A percentile compares a stretch with the other conserved stretches of the same genome.
These are phyloP conservation scores for Xenops minutus DNA, from an alignment of 2,797 vertebrate genomes.

Conservation along the genomic window DNA sequence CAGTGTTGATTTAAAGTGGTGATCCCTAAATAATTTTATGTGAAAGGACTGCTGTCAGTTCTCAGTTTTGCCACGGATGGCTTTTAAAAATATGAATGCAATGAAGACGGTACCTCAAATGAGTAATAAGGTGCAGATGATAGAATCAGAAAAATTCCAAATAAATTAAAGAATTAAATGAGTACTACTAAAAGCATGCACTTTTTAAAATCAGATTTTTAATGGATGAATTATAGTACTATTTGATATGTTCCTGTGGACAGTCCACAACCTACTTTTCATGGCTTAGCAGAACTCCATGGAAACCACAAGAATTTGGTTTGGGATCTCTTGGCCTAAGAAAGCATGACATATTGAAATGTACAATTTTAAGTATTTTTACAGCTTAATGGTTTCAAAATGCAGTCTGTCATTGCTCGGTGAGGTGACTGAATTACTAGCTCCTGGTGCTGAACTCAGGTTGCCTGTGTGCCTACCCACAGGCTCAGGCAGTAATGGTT, in stretches of 20 bases:
- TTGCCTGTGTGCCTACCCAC: background rate
- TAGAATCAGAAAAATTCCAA: background rate
- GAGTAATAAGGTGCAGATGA: background rate
- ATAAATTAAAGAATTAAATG: background rate
- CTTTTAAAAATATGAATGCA: background rate
- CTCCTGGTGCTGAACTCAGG: background rate
- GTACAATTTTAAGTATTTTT: slow-evolving; percentile 43
- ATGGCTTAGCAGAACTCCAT: slow-evolving; percentile 10
- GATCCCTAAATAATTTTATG: background rate
- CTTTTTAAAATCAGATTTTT: background rate
- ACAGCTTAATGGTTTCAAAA: slow-evolving; percentile 9
- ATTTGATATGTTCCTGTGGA: background rate
- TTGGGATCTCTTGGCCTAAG: slow-evolving; percentile 1
- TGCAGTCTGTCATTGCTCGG: background rate
- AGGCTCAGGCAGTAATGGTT: background rate
- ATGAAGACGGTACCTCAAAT: background rate
- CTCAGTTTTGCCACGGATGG: background rate
- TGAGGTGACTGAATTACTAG: background rate
- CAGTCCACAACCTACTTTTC: background rate
- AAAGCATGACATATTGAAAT: slow-evolving; percentile 10
- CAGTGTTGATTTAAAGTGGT: background rate
- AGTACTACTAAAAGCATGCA: background rate
- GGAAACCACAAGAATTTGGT: slow-evolving; percentile 40
- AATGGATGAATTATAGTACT: background rate
- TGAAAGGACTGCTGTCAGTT: background rate